Percentiles rank a stretch among this genome's conserved stretches.
These are phyloP conservation scores for Melanophora roralis DNA, from an alignment of 2,888 invertebrate species.

Conservation along the genomic window DNA sequence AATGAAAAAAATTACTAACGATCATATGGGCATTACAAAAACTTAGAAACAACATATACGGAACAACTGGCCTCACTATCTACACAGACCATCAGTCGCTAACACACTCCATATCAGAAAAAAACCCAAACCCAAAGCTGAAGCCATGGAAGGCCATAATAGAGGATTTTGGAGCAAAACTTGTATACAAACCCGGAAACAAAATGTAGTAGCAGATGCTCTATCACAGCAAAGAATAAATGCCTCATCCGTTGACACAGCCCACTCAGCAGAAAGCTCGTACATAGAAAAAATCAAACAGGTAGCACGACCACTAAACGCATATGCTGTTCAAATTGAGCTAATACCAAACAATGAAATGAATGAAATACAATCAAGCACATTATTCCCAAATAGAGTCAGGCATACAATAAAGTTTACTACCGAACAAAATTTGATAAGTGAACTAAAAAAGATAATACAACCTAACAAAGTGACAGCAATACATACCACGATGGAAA, in stretches of 20 bases:
- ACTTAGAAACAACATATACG: too few species aligned
- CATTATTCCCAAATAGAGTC: neutral
- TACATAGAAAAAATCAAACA: neutral
- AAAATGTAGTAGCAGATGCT: neutral
- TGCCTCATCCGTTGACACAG: too few species aligned
- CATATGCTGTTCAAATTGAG: neutral
- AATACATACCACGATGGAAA: neutral
- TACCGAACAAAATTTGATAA: neutral
- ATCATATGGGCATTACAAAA: too few species aligned
- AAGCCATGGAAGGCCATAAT: neutral
- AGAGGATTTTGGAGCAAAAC: slow-evolving; percentile 14
- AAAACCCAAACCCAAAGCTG: neutral
- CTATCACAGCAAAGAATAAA: too few species aligned
- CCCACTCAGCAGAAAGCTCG: neutral
- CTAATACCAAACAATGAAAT: too few species aligned
- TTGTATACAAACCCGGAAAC: slow-evolving; percentile 1
- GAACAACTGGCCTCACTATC: too few species aligned
- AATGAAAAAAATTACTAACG: too few species aligned
- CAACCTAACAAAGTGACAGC: neutral
- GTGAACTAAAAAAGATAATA: neutral
- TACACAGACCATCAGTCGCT: too few species aligned
- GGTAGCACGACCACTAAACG: neutral
- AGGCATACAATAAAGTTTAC: neutral
- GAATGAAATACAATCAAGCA: neutral
- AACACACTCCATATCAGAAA: neutral